Conservation (phyloP, 2,113 vertebrate genomes). For the Ardeotis arabs region DNA sequence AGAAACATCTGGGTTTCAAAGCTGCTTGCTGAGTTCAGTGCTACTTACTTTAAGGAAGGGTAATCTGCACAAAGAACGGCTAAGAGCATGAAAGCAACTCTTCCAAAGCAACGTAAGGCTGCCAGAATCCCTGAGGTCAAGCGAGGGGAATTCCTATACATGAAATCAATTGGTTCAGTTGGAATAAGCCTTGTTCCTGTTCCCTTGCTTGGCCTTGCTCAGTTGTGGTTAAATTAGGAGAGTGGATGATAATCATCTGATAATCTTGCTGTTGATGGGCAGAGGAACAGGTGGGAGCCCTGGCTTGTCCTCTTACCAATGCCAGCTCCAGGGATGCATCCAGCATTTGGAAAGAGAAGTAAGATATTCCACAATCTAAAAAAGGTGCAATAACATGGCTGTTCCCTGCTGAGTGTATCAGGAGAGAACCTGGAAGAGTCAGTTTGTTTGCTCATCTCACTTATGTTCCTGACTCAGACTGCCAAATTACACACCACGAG, state of each 20-base stretch:
- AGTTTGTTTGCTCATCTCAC: not conserved
- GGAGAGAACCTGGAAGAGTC: not conserved
- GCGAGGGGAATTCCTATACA: not conserved
- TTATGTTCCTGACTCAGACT: not conserved
- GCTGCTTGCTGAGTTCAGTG: not conserved
- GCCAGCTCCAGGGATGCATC: not conserved
- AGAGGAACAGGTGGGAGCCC: not conserved
- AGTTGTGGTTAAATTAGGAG: constrained; percentile 42
- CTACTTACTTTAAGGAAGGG: not conserved
- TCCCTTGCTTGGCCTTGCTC: constrained; percentile 23
- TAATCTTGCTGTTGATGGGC: not conserved
- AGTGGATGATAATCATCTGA: not conserved
- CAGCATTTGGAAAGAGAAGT: not conserved
- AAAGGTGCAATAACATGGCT: not conserved
- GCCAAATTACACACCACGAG: not conserved
- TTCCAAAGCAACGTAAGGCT: not conserved
- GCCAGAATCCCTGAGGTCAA: constrained; percentile 48
- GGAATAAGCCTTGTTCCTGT: constrained; percentile 23
- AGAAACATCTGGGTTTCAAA: constrained; percentile 4
- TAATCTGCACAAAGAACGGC: not conserved
- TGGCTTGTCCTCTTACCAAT: not conserved
- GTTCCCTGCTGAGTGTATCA: not conserved
- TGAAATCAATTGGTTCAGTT: constrained; percentile 15
- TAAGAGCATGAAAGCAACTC: not conserved
- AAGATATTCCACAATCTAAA: not conserved